Base-by-base conservation (phyloP, 2,888 invertebrate genomes). In the Oscheius sp. region DNA sequence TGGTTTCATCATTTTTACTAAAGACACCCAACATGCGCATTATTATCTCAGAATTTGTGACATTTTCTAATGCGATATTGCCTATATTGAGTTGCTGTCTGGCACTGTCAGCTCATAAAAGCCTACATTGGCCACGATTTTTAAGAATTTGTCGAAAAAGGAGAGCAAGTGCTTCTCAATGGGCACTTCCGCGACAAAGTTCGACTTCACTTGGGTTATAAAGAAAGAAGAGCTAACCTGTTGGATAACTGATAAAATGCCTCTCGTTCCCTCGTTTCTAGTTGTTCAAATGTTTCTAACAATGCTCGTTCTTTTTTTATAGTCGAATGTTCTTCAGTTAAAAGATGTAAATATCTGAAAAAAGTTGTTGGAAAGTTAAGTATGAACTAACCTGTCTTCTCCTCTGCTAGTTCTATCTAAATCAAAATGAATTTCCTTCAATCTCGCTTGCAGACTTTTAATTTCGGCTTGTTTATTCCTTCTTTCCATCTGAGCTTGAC, bases 371-470 rank as follows among this genome's bases (percentile, higher is more conserved):
- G 6, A 52, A 23, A 23, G 25, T 27, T 20, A 5, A 25, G 20
- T 31, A 3, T 34, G 50, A 17, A 42, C 69, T 20, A n/a, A 82
- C 79, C 91, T 90, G 73, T 92, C 91, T 69, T 93, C 93, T 2
- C 92, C 92, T 74, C 93, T 90, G 84, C 91, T 91, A 0, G 92
- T 91, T 84, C 91, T 91, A 81, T 93, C 92, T 87, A 93, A 89
- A 82, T 93, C 92, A 0, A 90, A 90, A 79, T 92, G 92, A 0
- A 93, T 88, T 70, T 91, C 91, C 79, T 92, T 91, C 4, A 93
- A 88, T 72, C 90, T 89, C 6, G 89, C 89, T 75, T 92, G 91
- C 0, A 92, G 88, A 29, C 89, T 88, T 2, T 90, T 89, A 27
- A 92, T 87, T 82, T 91, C 90, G 3, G 89, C 87, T 1, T 91